Evolutionary conservation across 2,113 vertebrate genomes (phyloP).

Genomic region (Recurvirostra avosetta): DNA sequence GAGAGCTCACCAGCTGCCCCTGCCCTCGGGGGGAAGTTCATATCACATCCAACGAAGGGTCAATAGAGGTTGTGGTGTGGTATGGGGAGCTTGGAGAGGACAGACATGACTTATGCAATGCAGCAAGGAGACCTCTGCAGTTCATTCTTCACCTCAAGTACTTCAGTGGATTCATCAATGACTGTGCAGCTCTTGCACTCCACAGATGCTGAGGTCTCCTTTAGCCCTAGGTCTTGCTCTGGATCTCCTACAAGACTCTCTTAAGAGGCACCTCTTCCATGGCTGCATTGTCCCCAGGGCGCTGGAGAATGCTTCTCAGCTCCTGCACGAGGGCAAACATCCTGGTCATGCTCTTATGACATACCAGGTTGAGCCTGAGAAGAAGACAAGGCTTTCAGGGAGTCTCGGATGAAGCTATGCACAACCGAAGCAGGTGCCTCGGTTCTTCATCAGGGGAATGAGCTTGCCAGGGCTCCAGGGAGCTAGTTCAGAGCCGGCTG

Average conservation of each 20-base stretch:
- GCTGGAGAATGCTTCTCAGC: background rate
- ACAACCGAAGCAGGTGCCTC: accelerated
- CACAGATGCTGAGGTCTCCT: background rate
- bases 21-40: accelerated
- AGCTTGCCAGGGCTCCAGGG: background rate
- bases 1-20: background rate
- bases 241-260: background rate
- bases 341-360: background rate
- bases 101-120: background rate
- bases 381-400: background rate
- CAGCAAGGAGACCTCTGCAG: background rate
- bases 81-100: background rate
- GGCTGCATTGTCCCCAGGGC: accelerated
- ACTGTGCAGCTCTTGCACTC: background rate
- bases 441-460: accelerated
- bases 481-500: background rate
- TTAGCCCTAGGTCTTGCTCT: background rate
- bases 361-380: background rate
- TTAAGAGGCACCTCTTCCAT: background rate
- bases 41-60: background rate
- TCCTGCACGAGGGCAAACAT: background rate
- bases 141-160: background rate
- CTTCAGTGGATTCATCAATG: background rate
- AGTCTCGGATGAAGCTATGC: background rate
- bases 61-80: background rate